Evolutionary conservation across 2,888 invertebrate genomes (phyloP).

Genomic region (Miltochrista miniata): DNA sequence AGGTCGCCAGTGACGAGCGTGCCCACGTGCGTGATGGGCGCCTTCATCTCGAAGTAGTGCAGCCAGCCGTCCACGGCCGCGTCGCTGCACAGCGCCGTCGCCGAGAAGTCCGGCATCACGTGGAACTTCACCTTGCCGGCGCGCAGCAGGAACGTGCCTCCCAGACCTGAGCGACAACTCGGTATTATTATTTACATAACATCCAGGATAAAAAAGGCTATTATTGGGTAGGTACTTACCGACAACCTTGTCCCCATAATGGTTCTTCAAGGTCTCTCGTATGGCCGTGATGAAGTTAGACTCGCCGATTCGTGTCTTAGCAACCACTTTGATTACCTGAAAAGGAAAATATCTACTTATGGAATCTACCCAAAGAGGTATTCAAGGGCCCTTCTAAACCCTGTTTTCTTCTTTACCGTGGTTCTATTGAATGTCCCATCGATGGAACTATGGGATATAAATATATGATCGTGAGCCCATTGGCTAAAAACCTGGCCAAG

Average conservation of each 20-base stretch:
- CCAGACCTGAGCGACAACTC: slow-evolving; percentile 85
- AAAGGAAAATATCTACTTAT: not conserved
- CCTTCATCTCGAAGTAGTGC: slow-evolving; percentile 94
- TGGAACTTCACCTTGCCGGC: slow-evolving; percentile 94
- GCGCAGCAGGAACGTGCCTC: slow-evolving; percentile 94
- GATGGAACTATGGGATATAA: too few relatives aligned
- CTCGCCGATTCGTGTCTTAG: slow-evolving; percentile 87
- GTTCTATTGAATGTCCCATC: too few relatives aligned
- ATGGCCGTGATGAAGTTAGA: slow-evolving; percentile 93
- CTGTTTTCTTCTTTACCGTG: too few relatives aligned
- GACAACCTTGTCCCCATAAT: slow-evolving; percentile 86
- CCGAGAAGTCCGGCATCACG: slow-evolving; percentile 97
- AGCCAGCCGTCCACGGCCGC: slow-evolving; percentile 94
- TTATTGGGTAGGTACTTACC: too few relatives aligned
- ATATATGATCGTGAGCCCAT: too few relatives aligned
- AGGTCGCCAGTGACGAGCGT: slow-evolving; percentile 94
- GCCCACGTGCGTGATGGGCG: slow-evolving; percentile 94
- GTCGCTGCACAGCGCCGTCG: slow-evolving; percentile 87
- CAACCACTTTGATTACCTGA: slow-evolving; percentile 89
- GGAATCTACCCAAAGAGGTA: too few relatives aligned
- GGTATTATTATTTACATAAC: too few relatives aligned
- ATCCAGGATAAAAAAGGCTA: too few relatives aligned
- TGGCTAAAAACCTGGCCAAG: too few relatives aligned
- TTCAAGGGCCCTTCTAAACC: too few relatives aligned
- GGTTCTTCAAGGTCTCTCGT: slow-evolving; percentile 86